Conservation (phyloP, 2,888 invertebrate genomes). For the Phortica magna region DNA sequence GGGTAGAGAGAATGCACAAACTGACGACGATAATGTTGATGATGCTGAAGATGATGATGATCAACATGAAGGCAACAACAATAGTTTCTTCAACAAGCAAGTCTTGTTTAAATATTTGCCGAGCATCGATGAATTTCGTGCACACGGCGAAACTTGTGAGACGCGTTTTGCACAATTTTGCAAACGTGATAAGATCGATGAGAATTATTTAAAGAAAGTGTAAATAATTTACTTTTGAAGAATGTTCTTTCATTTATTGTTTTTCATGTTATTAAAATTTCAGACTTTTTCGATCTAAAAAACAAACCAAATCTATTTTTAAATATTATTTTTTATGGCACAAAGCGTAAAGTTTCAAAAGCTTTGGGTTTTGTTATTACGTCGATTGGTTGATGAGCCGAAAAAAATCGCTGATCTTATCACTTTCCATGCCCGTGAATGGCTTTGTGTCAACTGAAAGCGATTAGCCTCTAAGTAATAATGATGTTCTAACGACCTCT, state of each 20-base stretch:
- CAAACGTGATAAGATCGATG: slow-evolving; percentile 41
- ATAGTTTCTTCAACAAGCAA: slow-evolving; percentile 63
- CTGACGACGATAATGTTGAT: background rate
- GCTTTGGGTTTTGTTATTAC: too few relatives aligned
- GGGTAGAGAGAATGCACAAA: too few relatives aligned
- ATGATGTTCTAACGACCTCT: slow-evolving; percentile 67
- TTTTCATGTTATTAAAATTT: background rate
- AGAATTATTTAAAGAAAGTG: background rate
- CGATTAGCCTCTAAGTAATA: slow-evolving; percentile 34
- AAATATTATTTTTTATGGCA: too few relatives aligned
- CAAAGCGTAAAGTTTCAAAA: too few relatives aligned
- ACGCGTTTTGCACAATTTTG: slow-evolving; percentile 79
- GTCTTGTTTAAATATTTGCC: slow-evolving; percentile 83
- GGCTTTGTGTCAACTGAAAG: background rate
- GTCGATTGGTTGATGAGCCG: too few relatives aligned
- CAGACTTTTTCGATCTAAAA: too few relatives aligned
- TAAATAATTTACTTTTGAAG: background rate
- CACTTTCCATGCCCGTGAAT: too few relatives aligned
- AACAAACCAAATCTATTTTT: too few relatives aligned
- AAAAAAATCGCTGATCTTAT: too few relatives aligned
- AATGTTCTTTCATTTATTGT: background rate
- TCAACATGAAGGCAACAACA: slow-evolving; percentile 42
- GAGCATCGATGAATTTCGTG: slow-evolving; percentile 80
- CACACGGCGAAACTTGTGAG: slow-evolving; percentile 83
- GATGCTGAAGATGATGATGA: slow-evolving; percentile 36